These are phyloP conservation scores for Brachionus asplanchnoidis DNA, from an alignment of 1,140 invertebrate genomes.

Conservation along the genomic window DNA sequence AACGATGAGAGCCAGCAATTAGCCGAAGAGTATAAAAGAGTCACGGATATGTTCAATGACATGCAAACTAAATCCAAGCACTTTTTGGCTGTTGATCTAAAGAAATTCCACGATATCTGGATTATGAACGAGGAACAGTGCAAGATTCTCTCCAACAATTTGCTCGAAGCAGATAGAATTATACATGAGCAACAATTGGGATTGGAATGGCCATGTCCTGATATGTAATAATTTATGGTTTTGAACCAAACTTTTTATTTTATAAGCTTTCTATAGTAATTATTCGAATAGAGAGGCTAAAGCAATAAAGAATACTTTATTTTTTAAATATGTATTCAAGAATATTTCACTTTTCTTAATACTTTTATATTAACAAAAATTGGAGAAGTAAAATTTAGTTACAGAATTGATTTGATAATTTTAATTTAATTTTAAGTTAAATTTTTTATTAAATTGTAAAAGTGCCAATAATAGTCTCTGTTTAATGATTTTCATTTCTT, in stretches of 20 bases:
- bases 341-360: too few relatives aligned
- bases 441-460: too few relatives aligned
- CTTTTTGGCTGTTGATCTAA: constrained; percentile 64
- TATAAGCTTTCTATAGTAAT: too few relatives aligned
- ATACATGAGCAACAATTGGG: constrained; percentile 68
- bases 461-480: too few relatives aligned
- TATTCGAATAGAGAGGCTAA: neutral
- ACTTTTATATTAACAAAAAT: too few relatives aligned
- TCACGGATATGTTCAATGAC: constrained; percentile 55
- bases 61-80: constrained; percentile 58
- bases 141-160: constrained; percentile 60
- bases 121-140: constrained; percentile 66
- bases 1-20: constrained; percentile 55
- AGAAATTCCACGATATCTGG: constrained; percentile 63
- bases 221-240: constrained; percentile 50
- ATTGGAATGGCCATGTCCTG: constrained; percentile 61
- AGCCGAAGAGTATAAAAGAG: constrained; percentile 55
- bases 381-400: too few relatives aligned
- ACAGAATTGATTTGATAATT: too few relatives aligned
- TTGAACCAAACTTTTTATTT: neutral
- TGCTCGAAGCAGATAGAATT: constrained; percentile 63
- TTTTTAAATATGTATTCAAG: too few relatives aligned
- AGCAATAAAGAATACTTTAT: too few relatives aligned
- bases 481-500: too few relatives aligned
- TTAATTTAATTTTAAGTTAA: too few relatives aligned